These are phyloP conservation scores for Acestrorhynchus altus DNA, from an alignment of 2,797 vertebrate species.

Conservation along the genomic window DNA sequence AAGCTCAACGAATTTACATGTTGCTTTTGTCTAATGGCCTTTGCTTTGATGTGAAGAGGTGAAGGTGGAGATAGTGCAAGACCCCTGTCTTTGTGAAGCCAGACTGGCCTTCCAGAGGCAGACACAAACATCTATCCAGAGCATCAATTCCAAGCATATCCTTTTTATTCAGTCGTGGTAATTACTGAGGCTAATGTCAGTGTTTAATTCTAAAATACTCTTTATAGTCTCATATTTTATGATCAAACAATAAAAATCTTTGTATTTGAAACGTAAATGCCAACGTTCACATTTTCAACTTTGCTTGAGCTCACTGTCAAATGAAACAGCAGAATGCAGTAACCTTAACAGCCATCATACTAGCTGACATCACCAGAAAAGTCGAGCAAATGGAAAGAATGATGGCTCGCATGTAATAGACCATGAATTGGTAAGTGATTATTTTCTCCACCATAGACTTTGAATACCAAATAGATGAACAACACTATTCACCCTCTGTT, in stretches of 20 bases:
- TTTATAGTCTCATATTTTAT: background rate
- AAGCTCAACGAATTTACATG: background rate
- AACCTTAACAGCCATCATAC: constrained; percentile 73
- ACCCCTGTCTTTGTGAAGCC: constrained; percentile 90
- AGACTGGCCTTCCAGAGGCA: constrained; percentile 87
- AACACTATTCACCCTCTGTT: constrained; percentile 52
- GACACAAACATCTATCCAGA: constrained; percentile 83
- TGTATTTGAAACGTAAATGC: constrained; percentile 1
- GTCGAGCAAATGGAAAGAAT: constrained; percentile 73
- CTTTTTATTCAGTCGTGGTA: constrained; percentile 71
- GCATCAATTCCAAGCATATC: constrained; percentile 91
- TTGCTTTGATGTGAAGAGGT: constrained; percentile 72
- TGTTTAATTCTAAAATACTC: too few species aligned
- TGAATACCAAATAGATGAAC: constrained; percentile 19
- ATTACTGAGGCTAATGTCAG: background rate
- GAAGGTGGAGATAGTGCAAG: constrained; percentile 76
- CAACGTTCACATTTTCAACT: background rate
- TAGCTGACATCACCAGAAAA: constrained; percentile 73
- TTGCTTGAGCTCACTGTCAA: background rate
- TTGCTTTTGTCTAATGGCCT: constrained; percentile 50
- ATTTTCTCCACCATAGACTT: constrained; percentile 6
- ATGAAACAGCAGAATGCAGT: background rate
- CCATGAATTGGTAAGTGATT: constrained; percentile 56
- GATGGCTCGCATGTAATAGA: constrained; percentile 63
- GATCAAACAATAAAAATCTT: too few species aligned